phyloP scores from a whole-genome alignment of 1,140 invertebrate species.

The Drosophila pseudoananassae region DNA sequence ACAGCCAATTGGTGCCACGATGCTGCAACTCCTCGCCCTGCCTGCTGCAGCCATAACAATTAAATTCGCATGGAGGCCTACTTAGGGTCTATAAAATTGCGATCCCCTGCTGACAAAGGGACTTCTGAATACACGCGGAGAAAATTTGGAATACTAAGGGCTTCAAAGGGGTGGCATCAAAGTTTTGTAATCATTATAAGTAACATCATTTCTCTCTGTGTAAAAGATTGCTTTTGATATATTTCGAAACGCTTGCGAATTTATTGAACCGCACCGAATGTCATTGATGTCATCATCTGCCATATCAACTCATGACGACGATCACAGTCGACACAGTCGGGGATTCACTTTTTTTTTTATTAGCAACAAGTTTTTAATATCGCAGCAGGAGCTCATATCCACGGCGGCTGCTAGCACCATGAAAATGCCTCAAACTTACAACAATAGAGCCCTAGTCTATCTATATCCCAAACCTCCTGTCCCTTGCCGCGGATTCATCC shows the following conservation, averaged over 20 bases:
- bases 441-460: conserved; percentile 66
- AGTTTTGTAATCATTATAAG: no score
- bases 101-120: neutral
- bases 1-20: conserved; percentile 52
- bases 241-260: conserved; percentile 65
- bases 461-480: conserved; percentile 23
- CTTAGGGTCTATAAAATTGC: conserved; percentile 61
- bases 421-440: conserved; percentile 59
- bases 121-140: neutral
- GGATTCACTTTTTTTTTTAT: conserved; percentile 65
- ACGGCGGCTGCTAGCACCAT: conserved; percentile 33
- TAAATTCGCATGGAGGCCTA: conserved; percentile 74
- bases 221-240: neutral
- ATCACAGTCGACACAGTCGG: conserved; percentile 21
- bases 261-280: conserved; percentile 82
- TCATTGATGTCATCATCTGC: conserved; percentile 73
- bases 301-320: conserved; percentile 35
- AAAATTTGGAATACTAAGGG: neutral
- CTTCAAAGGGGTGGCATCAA: no score
- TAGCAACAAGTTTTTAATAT: conserved; percentile 83
- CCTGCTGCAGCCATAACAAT: conserved; percentile 47
- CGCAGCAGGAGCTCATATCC: conserved; percentile 55
- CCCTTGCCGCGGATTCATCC: neutral
- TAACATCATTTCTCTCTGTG: neutral
- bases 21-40: conserved; percentile 3